Percentiles rank a stretch among this genome's conserved stretches.
phyloP scores from a whole-genome alignment of 2,888 invertebrate genomes.

The Acholoe squamosa region DNA sequence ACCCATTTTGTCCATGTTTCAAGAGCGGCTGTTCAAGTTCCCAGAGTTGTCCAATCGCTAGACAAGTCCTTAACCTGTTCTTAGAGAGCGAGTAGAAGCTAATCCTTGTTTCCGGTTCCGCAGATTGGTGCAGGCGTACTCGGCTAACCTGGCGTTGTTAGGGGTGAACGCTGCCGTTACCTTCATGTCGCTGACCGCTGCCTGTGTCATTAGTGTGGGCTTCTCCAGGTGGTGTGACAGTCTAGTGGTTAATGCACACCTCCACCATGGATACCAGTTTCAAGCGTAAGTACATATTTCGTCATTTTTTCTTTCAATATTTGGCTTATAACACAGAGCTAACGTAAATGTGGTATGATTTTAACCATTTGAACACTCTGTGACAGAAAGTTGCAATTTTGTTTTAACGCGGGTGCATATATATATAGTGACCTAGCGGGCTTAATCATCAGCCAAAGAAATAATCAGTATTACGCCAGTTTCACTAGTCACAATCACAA shows the following conservation, averaged over 20 bases:
- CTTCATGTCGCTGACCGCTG: constrained; percentile 57
- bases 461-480: no score
- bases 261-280: constrained; percentile 63
- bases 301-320: no score
- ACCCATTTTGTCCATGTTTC: neutral
- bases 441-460: no score
- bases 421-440: no score
- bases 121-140: constrained; percentile 49
- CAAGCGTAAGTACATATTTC: constrained; percentile 53
- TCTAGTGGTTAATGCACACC: constrained; percentile 57
- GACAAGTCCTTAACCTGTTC: neutral
- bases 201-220: constrained; percentile 60
- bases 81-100: neutral
- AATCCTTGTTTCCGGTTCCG: neutral
- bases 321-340: no score
- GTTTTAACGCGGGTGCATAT: no score
- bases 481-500: no score
- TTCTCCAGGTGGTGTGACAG: constrained; percentile 63
- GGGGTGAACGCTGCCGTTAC: constrained; percentile 56
- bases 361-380: no score
- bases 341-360: no score
- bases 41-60: neutral
- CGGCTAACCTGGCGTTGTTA: constrained; percentile 45
- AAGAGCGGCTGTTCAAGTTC: neutral
- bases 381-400: no score